phyloP scores from a whole-genome alignment of 2,888 invertebrate genomes.

The Eupithecia insigniata region DNA sequence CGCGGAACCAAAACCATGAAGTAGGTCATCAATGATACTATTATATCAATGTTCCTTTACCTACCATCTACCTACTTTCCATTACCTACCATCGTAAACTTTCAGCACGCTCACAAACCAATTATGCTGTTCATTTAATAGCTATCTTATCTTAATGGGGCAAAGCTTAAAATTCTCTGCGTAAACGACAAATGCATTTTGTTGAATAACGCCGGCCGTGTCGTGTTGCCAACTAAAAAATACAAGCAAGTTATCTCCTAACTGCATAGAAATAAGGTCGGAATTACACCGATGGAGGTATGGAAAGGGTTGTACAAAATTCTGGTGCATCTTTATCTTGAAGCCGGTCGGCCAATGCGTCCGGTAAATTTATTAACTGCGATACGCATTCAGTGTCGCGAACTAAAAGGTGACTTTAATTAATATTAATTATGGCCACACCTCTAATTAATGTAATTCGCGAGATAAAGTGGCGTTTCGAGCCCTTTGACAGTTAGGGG shows the following conservation, averaged over 20 bases:
- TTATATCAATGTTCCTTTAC: constrained; percentile 42
- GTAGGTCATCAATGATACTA: constrained; percentile 41
- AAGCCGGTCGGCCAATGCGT: constrained; percentile 75
- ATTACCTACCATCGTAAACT: constrained; percentile 53
- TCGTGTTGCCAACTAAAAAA: constrained; percentile 45
- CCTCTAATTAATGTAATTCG: constrained; percentile 83
- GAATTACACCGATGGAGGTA: constrained; percentile 36
- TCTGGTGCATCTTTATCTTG: constrained; percentile 78
- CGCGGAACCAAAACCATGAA: constrained; percentile 29
- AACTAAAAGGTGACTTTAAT: constrained; percentile 82
- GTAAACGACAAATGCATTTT: constrained; percentile 53
- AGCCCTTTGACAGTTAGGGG: constrained; percentile 48
- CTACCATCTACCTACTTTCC: constrained; percentile 43
- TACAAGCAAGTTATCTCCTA: constrained; percentile 39
- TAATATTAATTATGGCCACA: constrained; percentile 84
- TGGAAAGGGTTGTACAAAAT: constrained; percentile 50
- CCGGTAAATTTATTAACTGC: constrained; percentile 82
- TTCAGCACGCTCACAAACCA: constrained; percentile 52
- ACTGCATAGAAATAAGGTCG: constrained; percentile 40
- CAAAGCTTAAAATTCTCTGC: constrained; percentile 62
- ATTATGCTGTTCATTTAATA: constrained; percentile 48
- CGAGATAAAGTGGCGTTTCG: constrained; percentile 71
- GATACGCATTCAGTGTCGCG: constrained; percentile 82
- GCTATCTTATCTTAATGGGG: constrained; percentile 59
- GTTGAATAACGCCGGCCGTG: constrained; percentile 54